phyloP scores from a whole-genome alignment of 2,797 vertebrate genomes.

The Coregonus sp. region DNA sequence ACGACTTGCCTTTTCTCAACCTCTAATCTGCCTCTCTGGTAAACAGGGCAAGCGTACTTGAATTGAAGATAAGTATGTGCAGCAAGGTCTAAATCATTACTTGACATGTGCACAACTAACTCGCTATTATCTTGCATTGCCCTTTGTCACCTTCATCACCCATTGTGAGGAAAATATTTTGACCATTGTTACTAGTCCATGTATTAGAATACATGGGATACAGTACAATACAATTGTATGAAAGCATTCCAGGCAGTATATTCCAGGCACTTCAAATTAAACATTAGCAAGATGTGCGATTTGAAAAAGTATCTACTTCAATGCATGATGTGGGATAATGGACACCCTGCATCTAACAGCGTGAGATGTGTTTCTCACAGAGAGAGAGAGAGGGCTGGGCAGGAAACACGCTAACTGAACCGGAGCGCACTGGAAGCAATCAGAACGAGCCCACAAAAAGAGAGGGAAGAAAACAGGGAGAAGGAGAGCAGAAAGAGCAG shows the following conservation, averaged over 20 bases:
- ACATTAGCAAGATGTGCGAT: slow-evolving; percentile 39
- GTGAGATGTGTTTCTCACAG: slow-evolving; percentile 29
- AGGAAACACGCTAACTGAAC: slow-evolving; percentile 29
- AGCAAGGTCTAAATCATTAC: not conserved
- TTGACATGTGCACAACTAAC: not conserved
- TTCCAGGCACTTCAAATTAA: slow-evolving; percentile 10
- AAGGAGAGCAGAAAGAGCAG: slow-evolving; percentile 1
- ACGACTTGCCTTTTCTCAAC: not conserved
- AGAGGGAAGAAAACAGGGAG: not conserved
- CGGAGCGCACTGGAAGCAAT: slow-evolving; percentile 29
- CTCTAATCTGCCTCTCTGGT: not conserved
- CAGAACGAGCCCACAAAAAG: slow-evolving; percentile 17
- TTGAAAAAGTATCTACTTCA: slow-evolving; percentile 38
- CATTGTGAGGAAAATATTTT: not conserved
- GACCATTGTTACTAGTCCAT: not conserved
- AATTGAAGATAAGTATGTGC: not conserved
- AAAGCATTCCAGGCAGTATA: not conserved
- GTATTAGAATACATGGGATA: not conserved
- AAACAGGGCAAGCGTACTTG: not conserved
- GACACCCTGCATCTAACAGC: slow-evolving; percentile 30
- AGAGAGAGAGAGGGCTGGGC: slow-evolving; percentile 12
- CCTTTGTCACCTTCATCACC: not conserved
- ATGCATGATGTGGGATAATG: slow-evolving; percentile 36
- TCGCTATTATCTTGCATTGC: not conserved
- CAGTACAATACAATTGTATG: not conserved